Conservation (phyloP, 1,140 invertebrate genomes). For the Ceratina australensis region DNA sequence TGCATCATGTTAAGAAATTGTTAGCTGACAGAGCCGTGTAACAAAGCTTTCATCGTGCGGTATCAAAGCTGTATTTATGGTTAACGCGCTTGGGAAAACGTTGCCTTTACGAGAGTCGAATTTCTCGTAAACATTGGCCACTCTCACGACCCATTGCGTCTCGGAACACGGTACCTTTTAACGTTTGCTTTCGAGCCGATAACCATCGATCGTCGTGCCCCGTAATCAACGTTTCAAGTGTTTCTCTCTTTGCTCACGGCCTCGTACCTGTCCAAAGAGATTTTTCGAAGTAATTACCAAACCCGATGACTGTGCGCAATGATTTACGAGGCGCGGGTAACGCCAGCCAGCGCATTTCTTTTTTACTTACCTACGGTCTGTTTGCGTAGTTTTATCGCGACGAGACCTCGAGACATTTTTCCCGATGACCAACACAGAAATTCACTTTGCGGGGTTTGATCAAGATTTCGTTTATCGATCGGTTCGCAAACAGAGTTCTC, state of each 20-base stretch:
- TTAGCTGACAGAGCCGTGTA: too few relatives aligned
- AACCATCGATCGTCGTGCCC: constrained; percentile 10
- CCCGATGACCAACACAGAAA: constrained; percentile 13
- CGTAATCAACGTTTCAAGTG: constrained; percentile 4
- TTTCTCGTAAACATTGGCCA: not conserved
- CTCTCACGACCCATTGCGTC: not conserved
- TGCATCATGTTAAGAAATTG: too few relatives aligned
- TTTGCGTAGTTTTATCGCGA: too few relatives aligned
- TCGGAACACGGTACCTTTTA: constrained; percentile 2
- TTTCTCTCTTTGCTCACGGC: not conserved
- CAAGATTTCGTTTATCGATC: constrained; percentile 14
- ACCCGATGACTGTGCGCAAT: not conserved
- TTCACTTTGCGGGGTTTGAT: constrained; percentile 15
- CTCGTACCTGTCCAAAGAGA: constrained; percentile 16
- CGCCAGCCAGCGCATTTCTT: constrained; percentile 1
- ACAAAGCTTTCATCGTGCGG: too few relatives aligned
- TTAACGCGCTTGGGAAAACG: constrained; percentile 1
- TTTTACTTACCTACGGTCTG: too few relatives aligned
- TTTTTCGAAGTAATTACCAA: not conserved
- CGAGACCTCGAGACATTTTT: not conserved
- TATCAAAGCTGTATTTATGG: constrained; percentile 10
- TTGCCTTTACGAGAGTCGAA: constrained; percentile 15
- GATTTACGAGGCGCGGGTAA: constrained; percentile 23
- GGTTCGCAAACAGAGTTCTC: constrained; percentile 1
- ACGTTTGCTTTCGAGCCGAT: constrained; percentile 11